Base-by-base conservation (phyloP, 2,797 vertebrate genomes). In the Allobates femoralis region DNA sequence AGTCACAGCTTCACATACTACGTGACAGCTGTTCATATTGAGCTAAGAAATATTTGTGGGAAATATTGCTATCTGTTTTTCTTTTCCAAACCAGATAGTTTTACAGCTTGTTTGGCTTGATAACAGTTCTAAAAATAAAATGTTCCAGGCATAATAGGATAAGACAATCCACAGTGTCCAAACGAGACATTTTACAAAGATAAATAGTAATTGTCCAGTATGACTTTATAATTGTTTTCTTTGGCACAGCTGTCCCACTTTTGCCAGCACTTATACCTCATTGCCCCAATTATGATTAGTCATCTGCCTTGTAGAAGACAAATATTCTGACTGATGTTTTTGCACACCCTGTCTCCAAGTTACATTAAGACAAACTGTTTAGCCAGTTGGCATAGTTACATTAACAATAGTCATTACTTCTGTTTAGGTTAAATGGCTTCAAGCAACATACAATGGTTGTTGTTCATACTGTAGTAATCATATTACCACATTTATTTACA, bases 231-330 rank as follows among this genome's bases (percentile, higher is more conserved):
- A 37, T 56, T 32, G 64, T 53, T 79, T 85, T 28, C 8, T 16
- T 64, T 81, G 85, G 69, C 85, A 67, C 74, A 32, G 19, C 64
- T 53, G 37, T 30, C 18, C 53, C 30, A 18, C 55, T 64, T 66
- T 53, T 81, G 34, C 56, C 41, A 62, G 41, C 8, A 5, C 16
- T 75, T 62, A 50, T 50, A 62, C 19, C 32, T 34, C 14, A 53
- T 34, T 79, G 23, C 34, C 34, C 30, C 32, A 46, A 37, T 56
- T 51, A 56, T 51, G n/a, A 73, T 73, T 67, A 81, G 6, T 81
- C 41, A 83, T 83, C 81, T 82, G 51, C 4, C 55, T n/a, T 71
- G n/a, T 66, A 30, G 62, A 83, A 74, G 51, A 83, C 32, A 60
- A 83, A 83, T 83, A 32, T 71, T 28, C 53, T 34, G 53, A 74